Evolutionary conservation across 2,888 invertebrate genomes (phyloP).

Genomic region (Pasiphila rectangulata): DNA sequence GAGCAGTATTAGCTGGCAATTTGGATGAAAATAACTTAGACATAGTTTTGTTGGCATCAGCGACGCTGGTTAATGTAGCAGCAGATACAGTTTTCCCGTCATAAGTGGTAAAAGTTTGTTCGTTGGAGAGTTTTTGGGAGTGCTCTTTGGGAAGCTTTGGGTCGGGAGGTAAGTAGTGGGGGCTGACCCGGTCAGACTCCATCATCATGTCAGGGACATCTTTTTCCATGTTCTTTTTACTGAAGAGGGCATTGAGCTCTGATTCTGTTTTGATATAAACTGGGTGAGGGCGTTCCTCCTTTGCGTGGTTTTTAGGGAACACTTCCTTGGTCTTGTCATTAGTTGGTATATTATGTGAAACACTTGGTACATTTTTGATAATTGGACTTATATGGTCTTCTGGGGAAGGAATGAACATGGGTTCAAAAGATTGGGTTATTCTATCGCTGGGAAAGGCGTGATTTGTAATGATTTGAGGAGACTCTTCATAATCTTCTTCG

Average conservation of each 20-base stretch:
- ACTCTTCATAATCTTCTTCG: slow-evolving; percentile 70
- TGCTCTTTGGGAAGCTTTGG: slow-evolving; percentile 72
- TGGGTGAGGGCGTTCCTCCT: slow-evolving; percentile 76
- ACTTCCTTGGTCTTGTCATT: slow-evolving; percentile 68
- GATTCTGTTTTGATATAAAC: slow-evolving; percentile 66
- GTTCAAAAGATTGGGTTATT: slow-evolving; percentile 85
- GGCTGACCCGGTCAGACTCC: slow-evolving; percentile 86
- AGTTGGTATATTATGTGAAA: slow-evolving; percentile 43
- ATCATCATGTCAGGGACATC: slow-evolving; percentile 82
- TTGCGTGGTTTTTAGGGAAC: slow-evolving; percentile 67
- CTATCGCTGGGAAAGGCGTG: slow-evolving; percentile 69
- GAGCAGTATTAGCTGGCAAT: slow-evolving; percentile 72
- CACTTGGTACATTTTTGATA: not conserved
- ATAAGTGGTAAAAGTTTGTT: slow-evolving; percentile 84
- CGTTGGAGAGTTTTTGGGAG: slow-evolving; percentile 63
- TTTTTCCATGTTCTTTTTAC: slow-evolving; percentile 67
- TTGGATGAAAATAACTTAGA: slow-evolving; percentile 67
- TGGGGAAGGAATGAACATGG: slow-evolving; percentile 91
- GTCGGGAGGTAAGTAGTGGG: slow-evolving; percentile 87
- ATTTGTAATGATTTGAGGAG: slow-evolving; percentile 61
- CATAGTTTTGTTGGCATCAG: slow-evolving; percentile 60
- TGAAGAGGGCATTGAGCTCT: slow-evolving; percentile 57
- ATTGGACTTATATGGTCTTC: slow-evolving; percentile 79
- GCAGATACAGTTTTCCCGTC: slow-evolving; percentile 89
- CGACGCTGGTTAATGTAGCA: slow-evolving; percentile 79